Evolutionary conservation across 2,888 invertebrate species (phyloP).

Genomic region (Chesias legatella): DNA sequence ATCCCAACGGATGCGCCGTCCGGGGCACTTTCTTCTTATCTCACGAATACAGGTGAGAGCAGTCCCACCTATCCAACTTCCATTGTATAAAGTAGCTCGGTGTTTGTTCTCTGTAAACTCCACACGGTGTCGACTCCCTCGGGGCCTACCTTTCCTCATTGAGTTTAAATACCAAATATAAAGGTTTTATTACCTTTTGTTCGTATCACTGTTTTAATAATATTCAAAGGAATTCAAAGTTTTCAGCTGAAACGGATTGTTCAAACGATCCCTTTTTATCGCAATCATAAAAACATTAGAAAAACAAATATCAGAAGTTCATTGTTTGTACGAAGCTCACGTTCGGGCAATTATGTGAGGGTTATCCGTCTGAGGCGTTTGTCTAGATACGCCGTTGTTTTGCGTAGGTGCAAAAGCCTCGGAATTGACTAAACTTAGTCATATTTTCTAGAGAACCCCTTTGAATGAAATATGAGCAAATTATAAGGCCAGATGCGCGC

Average conservation of each 20-base stretch:
- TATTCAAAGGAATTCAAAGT: constrained; percentile 23
- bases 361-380: constrained; percentile 27
- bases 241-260: constrained; percentile 25
- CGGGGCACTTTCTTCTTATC: constrained; percentile 96
- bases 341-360: constrained; percentile 31
- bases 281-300: constrained; percentile 34
- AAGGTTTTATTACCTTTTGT: constrained; percentile 24
- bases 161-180: constrained; percentile 28
- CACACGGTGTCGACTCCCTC: constrained; percentile 18
- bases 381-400: constrained; percentile 23
- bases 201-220: constrained; percentile 11
- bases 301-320: constrained; percentile 31
- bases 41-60: constrained; percentile 87
- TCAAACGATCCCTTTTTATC: constrained; percentile 29
- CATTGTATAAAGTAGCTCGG: constrained; percentile 17
- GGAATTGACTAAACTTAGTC: constrained; percentile 22
- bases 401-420: constrained; percentile 9
- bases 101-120: constrained; percentile 17
- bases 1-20: constrained; percentile 94
- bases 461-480: constrained; percentile 29
- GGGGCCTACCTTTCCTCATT: constrained; percentile 26
- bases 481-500: constrained; percentile 27
- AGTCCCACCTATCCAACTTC: constrained; percentile 9
- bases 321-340: constrained; percentile 28
- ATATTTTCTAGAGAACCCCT: constrained; percentile 20